Base-by-base conservation (phyloP, 2,113 vertebrate species). In the Oophaga pumilio region DNA sequence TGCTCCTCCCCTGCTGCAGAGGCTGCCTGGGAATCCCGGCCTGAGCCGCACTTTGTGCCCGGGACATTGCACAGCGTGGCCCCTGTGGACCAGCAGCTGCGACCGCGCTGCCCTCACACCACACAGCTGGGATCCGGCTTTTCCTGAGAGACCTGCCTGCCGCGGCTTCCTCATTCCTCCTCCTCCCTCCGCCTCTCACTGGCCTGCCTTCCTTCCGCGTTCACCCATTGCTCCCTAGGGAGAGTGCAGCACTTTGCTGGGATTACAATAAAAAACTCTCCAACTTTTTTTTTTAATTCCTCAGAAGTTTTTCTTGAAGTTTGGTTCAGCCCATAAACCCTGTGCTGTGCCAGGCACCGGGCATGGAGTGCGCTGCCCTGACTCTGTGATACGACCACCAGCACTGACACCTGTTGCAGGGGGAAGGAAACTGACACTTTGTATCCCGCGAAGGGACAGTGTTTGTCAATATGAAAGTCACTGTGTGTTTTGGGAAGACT, bases 401-500 rank as follows among this genome's bases (percentile, higher is more conserved):
- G 10, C 17, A 53, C 22, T 53, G 62, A 73, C 80, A 88, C 80
- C 86, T 88, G 87, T 83, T 88, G 43, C 79, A 53, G 22, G 28
- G 8, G 20, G 78, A 33, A 74, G 28, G 62, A 53, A 53, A 79
- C 57, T 69, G 60, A 43, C 78, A 76, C 28, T 64, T 50, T 62
- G 68, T 64, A 62, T 60, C 13, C 28, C 50, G 68, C 52, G 62
- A 49, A 60, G 26, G 50, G 24, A 28, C 50, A 56, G 4, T 52
- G 49, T 50, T n/a, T 52, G 18, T 49, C 20, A 43, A 28, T 0
- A 99, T 99, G 97, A 99, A 99, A 94, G 97, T 99, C 92, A 99
- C 97, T 0, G 97, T 99, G 86, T 97, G 94, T 53, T 99, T 99
- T 90, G 97, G 97, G 89, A 92, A 94, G 91, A 98, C 96, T 0